Evolutionary conservation across 2,113 vertebrate genomes (phyloP).

Genomic region (Carettochelys insculpta): DNA sequence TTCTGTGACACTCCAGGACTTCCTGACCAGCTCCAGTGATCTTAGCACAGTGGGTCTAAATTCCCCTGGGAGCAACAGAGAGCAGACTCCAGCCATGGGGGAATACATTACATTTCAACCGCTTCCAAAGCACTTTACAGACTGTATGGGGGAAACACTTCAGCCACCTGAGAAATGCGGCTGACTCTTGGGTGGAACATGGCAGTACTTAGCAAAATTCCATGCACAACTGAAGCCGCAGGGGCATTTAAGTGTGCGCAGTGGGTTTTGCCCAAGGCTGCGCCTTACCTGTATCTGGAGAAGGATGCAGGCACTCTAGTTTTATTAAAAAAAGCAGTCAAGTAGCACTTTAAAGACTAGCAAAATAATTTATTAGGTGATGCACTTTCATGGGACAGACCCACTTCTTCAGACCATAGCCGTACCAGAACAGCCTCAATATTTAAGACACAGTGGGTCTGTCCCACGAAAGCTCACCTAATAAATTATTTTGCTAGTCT

Average conservation of each 20-base stretch:
- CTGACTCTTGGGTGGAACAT: neutral
- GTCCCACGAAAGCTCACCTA: too few relatives aligned
- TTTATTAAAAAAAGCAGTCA: too few relatives aligned
- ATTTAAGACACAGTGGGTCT: too few relatives aligned
- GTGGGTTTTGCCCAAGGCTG: neutral
- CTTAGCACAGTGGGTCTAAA: neutral
- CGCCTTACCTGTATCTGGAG: neutral
- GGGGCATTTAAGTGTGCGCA: neutral
- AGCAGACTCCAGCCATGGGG: neutral
- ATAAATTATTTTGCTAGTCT: too few relatives aligned
- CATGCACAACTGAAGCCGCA: neutral
- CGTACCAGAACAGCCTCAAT: too few relatives aligned
- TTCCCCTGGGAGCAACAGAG: neutral
- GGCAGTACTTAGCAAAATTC: neutral
- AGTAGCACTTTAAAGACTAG: too few relatives aligned
- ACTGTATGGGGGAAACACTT: neutral
- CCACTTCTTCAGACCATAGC: too few relatives aligned
- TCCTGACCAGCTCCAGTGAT: neutral
- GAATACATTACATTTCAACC: neutral
- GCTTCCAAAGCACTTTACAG: neutral
- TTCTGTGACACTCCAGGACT: neutral
- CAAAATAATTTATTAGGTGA: too few relatives aligned
- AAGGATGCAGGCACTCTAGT: neutral
- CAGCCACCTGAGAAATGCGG: neutral
- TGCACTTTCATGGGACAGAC: too few relatives aligned